Percentiles rank a stretch among this genome's conserved stretches.
Conservation (phyloP, 1,140 invertebrate species). For the Idris sp. region DNA sequence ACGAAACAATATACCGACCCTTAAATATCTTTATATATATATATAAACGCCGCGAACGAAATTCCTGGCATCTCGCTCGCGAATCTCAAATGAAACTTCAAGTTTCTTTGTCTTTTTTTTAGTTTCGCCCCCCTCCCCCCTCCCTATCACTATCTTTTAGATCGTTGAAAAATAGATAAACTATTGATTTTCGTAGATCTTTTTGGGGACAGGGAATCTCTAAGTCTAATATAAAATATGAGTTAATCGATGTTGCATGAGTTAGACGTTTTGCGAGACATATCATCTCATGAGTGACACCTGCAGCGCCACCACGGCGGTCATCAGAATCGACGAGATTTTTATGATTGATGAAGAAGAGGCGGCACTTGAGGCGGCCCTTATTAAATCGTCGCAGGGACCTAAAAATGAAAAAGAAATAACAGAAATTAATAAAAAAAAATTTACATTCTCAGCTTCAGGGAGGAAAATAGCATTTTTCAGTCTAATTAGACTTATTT, state of each 20-base stretch:
- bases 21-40: too few species aligned
- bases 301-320: slow-evolving; percentile 58
- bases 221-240: slow-evolving; percentile 33
- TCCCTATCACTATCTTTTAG: slow-evolving; percentile 1
- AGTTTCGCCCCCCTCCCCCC: not conserved
- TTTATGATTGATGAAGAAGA: slow-evolving; percentile 70
- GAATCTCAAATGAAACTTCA: too few species aligned
- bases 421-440: too few species aligned
- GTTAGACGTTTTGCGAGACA: slow-evolving; percentile 59
- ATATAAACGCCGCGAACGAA: slow-evolving; percentile 17
- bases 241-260: slow-evolving; percentile 56
- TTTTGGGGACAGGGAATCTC: slow-evolving; percentile 17
- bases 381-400: slow-evolving; percentile 74
- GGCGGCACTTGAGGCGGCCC: slow-evolving; percentile 71
- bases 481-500: too few species aligned
- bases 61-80: too few species aligned
- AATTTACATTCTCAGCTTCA: too few species aligned
- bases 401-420: slow-evolving; percentile 66
- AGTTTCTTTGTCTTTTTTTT: slow-evolving; percentile 19
- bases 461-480: too few species aligned
- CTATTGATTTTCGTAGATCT: too few species aligned
- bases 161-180: slow-evolving; percentile 55
- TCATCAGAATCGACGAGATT: slow-evolving; percentile 64
- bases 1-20: slow-evolving; percentile 51
- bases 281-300: slow-evolving; percentile 75